Base-by-base conservation (phyloP, 2,113 vertebrate genomes). In the Misgurnus mizolepis region DNA sequence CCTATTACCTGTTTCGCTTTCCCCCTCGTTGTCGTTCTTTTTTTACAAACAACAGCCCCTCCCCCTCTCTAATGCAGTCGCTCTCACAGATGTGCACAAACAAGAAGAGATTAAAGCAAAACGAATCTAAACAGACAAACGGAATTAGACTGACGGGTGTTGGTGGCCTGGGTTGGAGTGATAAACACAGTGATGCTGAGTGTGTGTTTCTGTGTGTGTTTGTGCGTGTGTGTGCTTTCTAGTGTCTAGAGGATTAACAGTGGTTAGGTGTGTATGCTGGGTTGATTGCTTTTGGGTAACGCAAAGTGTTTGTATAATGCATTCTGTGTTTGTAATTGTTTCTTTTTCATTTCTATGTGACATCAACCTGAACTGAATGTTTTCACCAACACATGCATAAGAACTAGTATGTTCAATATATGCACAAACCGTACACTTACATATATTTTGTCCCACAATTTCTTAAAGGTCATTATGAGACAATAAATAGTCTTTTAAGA, bases 101-200 rank as follows among this genome's bases (percentile, higher is more conserved):
- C 92, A 92, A 92, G 90, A 87, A 88, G 87, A 92, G 91, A 92
- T 91, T 92, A 93, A 92, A 92, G 90, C 89, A 90, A 92, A 93
- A 91, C 88, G 86, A 93, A 93, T 92, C 92, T 91, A 92, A 93
- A 93, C 91, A 92, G 92, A 92, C 91, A 93, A 93, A 93, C 87
- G 88, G 91, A 92, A 94, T 94, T 93, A 93, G 90, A 92, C 88
- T 92, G 91, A 92, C 91, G 90, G 92, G 90, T 92, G 90, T 92
- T 90, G 90, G 88, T 89, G 89, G 91, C 90, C 91, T 93, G 92
- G 89, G 89, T 89, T 88, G 87, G 89, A 89, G 91, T 92, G 92
- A 93, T 94, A 92, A 93, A 92, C 90, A 90, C 89, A 89, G 90
- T 91, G 91, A 91, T 87, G 89, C 89, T 88, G 84, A 84, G 85